Evolutionary conservation across 1,140 invertebrate species (phyloP).

Genomic region (Arctopsyche grandis): DNA sequence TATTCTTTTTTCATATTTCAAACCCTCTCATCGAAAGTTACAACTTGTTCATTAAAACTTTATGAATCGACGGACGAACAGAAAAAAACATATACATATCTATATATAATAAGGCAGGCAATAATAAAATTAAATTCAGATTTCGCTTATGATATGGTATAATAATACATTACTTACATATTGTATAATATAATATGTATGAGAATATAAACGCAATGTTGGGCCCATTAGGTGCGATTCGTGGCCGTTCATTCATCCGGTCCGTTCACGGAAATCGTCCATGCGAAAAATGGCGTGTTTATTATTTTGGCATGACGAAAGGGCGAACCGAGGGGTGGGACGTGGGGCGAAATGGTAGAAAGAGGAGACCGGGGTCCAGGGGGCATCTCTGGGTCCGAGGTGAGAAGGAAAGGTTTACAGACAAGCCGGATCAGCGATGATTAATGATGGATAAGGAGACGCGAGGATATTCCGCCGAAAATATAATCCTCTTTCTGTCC

Average conservation of each 20-base stretch:
- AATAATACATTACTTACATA: not conserved
- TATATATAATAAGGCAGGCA: too few relatives aligned
- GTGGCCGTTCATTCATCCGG: not conserved
- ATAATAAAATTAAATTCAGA: not conserved
- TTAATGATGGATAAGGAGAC: slow-evolving; percentile 30
- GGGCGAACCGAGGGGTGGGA: not conserved
- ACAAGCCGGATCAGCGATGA: slow-evolving; percentile 29
- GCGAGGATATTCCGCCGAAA: slow-evolving; percentile 29
- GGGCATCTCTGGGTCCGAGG: not conserved
- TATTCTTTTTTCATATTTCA: too few relatives aligned
- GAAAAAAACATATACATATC: too few relatives aligned
- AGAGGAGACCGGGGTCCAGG: not conserved
- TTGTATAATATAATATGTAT: not conserved
- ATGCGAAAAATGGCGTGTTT: slow-evolving; percentile 19
- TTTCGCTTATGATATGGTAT: not conserved
- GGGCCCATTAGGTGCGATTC: not conserved
- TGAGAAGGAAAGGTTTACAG: slow-evolving; percentile 22
- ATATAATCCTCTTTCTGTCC: slow-evolving; percentile 31
- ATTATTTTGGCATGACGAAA: not conserved
- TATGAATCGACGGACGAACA: too few relatives aligned
- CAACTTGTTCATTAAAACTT: too few relatives aligned
- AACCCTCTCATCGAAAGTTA: too few relatives aligned
- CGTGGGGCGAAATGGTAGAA: not conserved
- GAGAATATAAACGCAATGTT: not conserved
- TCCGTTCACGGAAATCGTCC: not conserved